Evolutionary conservation across 2,888 invertebrate genomes (phyloP).

Genomic region (Sclerodermus sp.): DNA sequence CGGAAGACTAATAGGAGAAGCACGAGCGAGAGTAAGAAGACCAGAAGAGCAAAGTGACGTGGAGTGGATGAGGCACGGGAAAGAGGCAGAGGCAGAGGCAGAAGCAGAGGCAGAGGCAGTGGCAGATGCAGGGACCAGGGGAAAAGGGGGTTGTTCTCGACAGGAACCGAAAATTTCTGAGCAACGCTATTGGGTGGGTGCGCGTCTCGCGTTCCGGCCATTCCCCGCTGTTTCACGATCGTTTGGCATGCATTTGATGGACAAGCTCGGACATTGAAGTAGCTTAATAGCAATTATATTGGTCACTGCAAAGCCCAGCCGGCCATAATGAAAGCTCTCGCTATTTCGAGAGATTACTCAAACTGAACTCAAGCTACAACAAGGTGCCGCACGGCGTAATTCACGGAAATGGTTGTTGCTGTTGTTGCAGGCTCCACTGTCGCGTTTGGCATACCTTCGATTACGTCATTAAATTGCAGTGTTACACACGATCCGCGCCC

Average conservation of each 20-base stretch:
- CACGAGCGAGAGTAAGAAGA: too few species aligned
- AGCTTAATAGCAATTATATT: slow-evolving; percentile 42
- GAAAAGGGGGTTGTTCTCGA: not conserved
- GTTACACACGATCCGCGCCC: too few species aligned
- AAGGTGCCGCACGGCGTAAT: slow-evolving; percentile 28
- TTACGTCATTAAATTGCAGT: slow-evolving; percentile 29
- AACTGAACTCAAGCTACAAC: slow-evolving; percentile 15
- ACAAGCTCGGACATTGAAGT: slow-evolving; percentile 7
- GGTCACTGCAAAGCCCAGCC: slow-evolving; percentile 34
- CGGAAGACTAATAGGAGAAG: too few species aligned
- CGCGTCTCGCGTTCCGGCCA: not conserved
- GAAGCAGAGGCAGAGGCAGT: not conserved
- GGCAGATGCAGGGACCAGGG: not conserved
- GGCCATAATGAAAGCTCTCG: slow-evolving; percentile 35
- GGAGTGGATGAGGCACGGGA: not conserved
- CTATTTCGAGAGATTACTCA: slow-evolving; percentile 38
- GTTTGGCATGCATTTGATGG: slow-evolving; percentile 9
- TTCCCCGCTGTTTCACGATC: slow-evolving; percentile 1
- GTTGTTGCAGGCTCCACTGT: slow-evolving; percentile 19
- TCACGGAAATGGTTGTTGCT: slow-evolving; percentile 29
- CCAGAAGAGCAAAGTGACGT: too few species aligned
- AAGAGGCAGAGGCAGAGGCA: not conserved
- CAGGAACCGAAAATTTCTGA: slow-evolving; percentile 11
- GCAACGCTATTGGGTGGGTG: not conserved
- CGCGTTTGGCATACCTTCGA: slow-evolving; percentile 33